Conservation (phyloP, 2,797 vertebrate species). For the Sternotherus odoratus region DNA sequence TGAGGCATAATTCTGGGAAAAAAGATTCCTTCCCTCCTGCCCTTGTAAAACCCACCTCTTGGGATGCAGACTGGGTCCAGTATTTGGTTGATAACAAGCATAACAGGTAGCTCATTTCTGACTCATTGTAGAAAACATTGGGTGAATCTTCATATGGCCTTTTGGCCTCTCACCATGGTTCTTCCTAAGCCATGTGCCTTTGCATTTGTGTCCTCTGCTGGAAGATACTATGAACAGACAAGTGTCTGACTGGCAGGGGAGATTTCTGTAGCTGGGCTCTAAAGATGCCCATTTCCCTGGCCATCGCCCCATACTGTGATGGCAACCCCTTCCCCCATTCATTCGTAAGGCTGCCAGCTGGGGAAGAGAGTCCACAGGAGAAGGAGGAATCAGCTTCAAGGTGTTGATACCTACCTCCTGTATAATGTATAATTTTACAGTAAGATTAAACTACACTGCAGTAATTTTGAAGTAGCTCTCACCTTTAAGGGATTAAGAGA, state of each 20-base stretch:
- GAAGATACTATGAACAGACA: neutral
- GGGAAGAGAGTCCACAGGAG: neutral
- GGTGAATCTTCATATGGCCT: neutral
- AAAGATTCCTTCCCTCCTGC: accelerated
- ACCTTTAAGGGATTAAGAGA: neutral
- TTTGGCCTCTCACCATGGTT: neutral
- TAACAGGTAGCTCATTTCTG: neutral
- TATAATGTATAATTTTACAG: neutral
- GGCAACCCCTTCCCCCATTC: neutral
- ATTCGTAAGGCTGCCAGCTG: neutral
- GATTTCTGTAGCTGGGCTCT: neutral
- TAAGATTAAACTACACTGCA: neutral
- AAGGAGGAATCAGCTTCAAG: neutral
- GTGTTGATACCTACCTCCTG: neutral
- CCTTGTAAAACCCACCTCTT: neutral
- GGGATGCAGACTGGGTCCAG: accelerated
- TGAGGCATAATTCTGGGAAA: neutral
- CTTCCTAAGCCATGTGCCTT: neutral
- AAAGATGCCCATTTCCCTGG: neutral
- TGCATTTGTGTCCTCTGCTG: neutral
- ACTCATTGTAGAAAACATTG: neutral
- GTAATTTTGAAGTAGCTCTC: neutral
- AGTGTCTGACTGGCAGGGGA: neutral
- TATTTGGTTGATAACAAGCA: neutral
- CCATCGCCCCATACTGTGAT: neutral